Conservation (phyloP, 2,888 invertebrate genomes). For the Exocentrus adspersus region DNA sequence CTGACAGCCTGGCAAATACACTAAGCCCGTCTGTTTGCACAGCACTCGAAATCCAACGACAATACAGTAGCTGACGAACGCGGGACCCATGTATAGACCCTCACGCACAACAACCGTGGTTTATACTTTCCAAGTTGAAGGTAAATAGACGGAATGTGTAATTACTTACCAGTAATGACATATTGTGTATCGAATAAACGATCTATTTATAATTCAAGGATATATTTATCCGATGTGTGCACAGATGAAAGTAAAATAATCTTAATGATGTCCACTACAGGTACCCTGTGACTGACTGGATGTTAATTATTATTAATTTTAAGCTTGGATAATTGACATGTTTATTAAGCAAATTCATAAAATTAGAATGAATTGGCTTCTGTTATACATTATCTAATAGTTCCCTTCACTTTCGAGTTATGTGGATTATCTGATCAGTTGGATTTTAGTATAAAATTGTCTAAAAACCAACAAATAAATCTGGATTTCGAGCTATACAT, state of each 20-base stretch:
- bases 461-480: too few relatives aligned
- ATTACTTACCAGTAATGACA: conserved; percentile 53
- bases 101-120: conserved; percentile 34
- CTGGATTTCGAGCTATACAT: too few relatives aligned
- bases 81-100: conserved; percentile 42
- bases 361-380: too few relatives aligned
- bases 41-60: conserved; percentile 64
- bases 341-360: too few relatives aligned
- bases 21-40: conserved; percentile 61
- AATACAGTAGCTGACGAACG: conserved; percentile 62
- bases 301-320: not conserved
- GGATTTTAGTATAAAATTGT: too few relatives aligned
- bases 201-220: conserved; percentile 44
- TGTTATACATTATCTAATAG: too few relatives aligned
- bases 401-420: too few relatives aligned
- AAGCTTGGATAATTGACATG: not conserved
- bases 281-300: too few relatives aligned
- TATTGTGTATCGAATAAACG: conserved; percentile 41
- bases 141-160: conserved; percentile 53
- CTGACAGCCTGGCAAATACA: conserved; percentile 62
- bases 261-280: not conserved
- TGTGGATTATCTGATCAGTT: too few relatives aligned
- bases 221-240: conserved; percentile 30
- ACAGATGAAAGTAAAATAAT: not conserved
- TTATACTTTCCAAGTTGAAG: conserved; percentile 38